Percentiles rank a stretch among this genome's conserved stretches.
Evolutionary conservation across 2,113 vertebrate species (phyloP).

Genomic region (Herpetotheres cachinnans): DNA sequence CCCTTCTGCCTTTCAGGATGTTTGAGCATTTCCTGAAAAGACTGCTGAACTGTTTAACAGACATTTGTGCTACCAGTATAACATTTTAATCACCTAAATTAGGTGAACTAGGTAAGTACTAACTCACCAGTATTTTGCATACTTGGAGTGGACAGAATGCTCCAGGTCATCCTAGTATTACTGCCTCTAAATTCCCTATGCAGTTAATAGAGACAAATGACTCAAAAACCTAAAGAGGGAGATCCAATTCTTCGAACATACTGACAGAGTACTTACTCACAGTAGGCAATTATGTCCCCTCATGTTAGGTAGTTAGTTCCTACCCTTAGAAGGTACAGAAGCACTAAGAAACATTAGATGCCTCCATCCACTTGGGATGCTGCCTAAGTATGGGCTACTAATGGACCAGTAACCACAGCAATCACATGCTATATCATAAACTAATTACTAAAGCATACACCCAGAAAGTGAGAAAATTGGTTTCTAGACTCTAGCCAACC

Average conservation of each 20-base stretch:
- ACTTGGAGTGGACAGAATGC: background rate
- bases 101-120: background rate
- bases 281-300: background rate
- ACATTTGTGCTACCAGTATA: background rate
- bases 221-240: background rate
- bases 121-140: background rate
- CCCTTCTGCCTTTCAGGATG: background rate
- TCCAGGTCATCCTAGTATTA: background rate
- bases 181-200: background rate
- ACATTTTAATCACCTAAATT: background rate
- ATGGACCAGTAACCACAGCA: background rate
- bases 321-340: background rate
- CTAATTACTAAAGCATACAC: background rate
- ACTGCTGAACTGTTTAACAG: background rate
- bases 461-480: background rate
- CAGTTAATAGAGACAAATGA: background rate
- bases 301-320: background rate
- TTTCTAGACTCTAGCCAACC: background rate
- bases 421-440: background rate
- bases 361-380: background rate
- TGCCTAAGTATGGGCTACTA: background rate
- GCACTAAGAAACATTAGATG: background rate
- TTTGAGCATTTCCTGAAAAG: background rate
- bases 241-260: background rate
- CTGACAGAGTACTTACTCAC: background rate